Conservation (phyloP, 2,888 invertebrate genomes). For the Papilio protenor region DNA sequence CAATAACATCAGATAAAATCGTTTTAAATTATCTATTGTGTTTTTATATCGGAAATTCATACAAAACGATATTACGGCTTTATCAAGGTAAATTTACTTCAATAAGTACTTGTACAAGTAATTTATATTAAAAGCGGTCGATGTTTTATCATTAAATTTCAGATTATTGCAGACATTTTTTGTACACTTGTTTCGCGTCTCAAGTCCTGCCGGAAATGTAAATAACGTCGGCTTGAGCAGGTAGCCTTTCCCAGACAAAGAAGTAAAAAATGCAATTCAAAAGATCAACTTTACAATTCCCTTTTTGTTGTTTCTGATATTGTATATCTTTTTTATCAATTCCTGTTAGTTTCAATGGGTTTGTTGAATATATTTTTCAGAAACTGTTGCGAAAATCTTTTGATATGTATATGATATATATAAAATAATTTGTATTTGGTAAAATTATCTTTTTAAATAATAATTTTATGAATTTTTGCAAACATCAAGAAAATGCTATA, state of each 20-base stretch:
- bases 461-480: background rate
- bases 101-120: background rate
- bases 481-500: background rate
- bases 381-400: background rate
- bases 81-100: background rate
- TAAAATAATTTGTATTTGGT: background rate
- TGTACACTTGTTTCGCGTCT: background rate
- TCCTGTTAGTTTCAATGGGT: background rate
- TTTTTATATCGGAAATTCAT: background rate
- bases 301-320: background rate
- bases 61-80: background rate
- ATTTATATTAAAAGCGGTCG: background rate
- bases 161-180: background rate
- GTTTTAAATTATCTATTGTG: background rate
- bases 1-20: background rate
- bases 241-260: slow-evolving; percentile 20
- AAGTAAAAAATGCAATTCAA: slow-evolving; percentile 8
- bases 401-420: background rate
- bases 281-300: slow-evolving; percentile 28
- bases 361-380: background rate
- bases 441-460: background rate
- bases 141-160: background rate
- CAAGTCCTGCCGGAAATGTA: slow-evolving; percentile 17
- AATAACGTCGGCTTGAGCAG: background rate
- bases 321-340: background rate